phyloP scores from a whole-genome alignment of 2,113 vertebrate species.

The Malurus elegans region DNA sequence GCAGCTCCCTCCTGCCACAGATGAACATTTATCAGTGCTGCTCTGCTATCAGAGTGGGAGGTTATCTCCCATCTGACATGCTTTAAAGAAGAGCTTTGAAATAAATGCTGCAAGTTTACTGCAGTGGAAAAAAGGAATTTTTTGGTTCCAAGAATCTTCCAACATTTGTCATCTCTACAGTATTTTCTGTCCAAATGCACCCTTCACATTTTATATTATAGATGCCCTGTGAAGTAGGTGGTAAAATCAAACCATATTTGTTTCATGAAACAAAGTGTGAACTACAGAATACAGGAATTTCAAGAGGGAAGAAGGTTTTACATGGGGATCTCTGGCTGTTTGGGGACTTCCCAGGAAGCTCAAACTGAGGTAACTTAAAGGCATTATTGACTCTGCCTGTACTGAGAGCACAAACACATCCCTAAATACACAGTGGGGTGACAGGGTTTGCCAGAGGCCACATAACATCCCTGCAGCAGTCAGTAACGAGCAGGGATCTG shows the following conservation, averaged over 20 bases:
- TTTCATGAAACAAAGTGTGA: not conserved
- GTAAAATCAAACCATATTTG: not conserved
- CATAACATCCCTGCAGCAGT: rapidly evolving
- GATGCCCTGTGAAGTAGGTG: not conserved
- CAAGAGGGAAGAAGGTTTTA: not conserved
- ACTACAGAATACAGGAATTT: not conserved
- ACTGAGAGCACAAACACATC: not conserved
- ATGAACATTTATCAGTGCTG: not conserved
- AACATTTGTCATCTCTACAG: not conserved
- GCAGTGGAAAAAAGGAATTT: not conserved
- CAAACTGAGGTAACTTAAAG: not conserved
- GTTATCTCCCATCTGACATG: not conserved
- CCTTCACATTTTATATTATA: not conserved
- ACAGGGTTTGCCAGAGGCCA: not conserved
- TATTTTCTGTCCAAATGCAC: not conserved
- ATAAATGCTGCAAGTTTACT: not conserved
- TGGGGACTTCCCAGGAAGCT: not conserved
- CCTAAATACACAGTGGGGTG: not conserved
- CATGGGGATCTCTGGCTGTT: not conserved
- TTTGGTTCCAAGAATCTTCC: not conserved
- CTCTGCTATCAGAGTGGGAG: not conserved
- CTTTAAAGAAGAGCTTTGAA: not conserved
- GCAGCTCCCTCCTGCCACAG: not conserved
- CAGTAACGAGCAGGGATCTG: not conserved
- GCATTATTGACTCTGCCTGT: not conserved